Percentiles rank a stretch among this genome's conserved stretches.
Conservation (phyloP, 2,113 vertebrate genomes). For the Tychaedon coryphoeus region DNA sequence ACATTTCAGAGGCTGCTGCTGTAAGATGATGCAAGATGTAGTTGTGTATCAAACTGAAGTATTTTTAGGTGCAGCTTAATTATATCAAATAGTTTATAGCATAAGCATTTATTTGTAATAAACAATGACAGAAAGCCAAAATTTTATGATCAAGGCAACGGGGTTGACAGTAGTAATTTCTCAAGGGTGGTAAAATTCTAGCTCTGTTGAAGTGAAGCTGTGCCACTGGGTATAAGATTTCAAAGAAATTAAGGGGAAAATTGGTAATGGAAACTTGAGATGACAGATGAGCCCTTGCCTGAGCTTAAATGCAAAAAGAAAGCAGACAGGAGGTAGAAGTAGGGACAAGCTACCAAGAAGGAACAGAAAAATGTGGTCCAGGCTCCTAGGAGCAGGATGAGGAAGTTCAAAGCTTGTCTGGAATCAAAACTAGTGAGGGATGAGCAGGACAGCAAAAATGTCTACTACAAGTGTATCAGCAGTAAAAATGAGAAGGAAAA, state of each 20-base stretch:
- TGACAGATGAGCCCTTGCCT: neutral
- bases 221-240: neutral
- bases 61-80: neutral
- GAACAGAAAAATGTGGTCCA: neutral
- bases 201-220: neutral
- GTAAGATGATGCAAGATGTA: neutral
- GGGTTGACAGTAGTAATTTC: neutral
- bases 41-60: neutral
- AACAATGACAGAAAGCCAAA: neutral
- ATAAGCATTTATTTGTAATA: neutral
- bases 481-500: neutral
- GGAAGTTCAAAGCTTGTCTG: neutral
- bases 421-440: neutral
- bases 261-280: neutral
- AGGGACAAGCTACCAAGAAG: neutral
- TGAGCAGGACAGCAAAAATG: neutral
- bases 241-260: neutral
- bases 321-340: neutral
- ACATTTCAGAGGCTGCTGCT: neutral
- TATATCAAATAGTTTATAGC: neutral
- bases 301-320: neutral
- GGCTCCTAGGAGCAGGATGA: neutral
- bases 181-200: neutral
- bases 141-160: neutral
- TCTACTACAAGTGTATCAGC: neutral